Evolutionary conservation across 1,140 invertebrate species (phyloP).

Genomic region (Drosophila novamexicana): DNA sequence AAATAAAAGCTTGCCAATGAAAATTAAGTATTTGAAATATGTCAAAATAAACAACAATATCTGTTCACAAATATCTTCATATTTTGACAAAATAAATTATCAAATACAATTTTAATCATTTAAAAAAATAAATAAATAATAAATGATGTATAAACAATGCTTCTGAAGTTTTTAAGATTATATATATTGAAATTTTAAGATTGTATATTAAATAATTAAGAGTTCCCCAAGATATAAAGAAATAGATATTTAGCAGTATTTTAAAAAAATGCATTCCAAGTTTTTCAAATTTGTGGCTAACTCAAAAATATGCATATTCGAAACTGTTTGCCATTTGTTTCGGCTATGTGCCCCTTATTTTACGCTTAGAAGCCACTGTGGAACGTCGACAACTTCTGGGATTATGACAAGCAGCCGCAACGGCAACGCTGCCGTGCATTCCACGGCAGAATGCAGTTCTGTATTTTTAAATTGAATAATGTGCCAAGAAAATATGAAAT

Average conservation of each 20-base stretch:
- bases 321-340: background rate
- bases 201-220: too few species aligned
- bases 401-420: constrained; percentile 76
- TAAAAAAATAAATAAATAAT: background rate
- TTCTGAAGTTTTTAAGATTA: too few species aligned
- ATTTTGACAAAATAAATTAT: background rate
- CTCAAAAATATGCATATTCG: background rate
- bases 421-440: constrained; percentile 65
- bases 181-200: too few species aligned
- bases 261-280: too few species aligned
- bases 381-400: constrained; percentile 73
- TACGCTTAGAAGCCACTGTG: constrained; percentile 29
- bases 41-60: too few species aligned
- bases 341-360: background rate
- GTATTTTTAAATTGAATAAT: constrained; percentile 83
- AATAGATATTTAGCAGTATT: too few species aligned
- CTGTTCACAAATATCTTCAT: too few species aligned
- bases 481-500: constrained; percentile 76
- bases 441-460: constrained; percentile 72
- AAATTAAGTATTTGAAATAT: background rate
- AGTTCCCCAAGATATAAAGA: too few species aligned
- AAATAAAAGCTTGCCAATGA: background rate
- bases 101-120: background rate
- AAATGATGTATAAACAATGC: background rate
- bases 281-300: background rate